Percentiles rank a stretch among this genome's conserved stretches.
These are phyloP conservation scores for Apodemia duryi DNA, from an alignment of 2,888 invertebrate species.

Conservation along the genomic window DNA sequence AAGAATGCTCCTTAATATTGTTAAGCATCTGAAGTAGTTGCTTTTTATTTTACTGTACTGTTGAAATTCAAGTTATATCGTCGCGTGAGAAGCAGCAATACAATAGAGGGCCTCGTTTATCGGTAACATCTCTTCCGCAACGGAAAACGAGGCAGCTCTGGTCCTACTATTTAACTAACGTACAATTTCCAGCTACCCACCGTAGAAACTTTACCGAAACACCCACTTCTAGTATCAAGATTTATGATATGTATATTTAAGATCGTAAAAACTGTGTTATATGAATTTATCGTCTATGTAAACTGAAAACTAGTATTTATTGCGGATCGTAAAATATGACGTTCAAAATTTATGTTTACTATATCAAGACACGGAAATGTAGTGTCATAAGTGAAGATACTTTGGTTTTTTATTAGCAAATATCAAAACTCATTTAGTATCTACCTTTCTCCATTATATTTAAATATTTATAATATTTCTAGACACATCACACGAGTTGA, in stretches of 20 bases:
- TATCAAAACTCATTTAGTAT: no score
- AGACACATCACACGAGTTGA: no score
- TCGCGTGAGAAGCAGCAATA: constrained; percentile 55
- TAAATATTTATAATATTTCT: no score
- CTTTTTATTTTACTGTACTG: background rate
- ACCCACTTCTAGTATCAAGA: constrained; percentile 26
- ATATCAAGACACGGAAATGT: background rate
- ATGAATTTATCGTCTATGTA: constrained; percentile 11
- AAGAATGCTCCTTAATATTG: background rate
- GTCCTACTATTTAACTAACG: constrained; percentile 48
- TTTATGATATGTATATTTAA: constrained; percentile 22
- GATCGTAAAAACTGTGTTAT: constrained; percentile 8
- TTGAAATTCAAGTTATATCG: constrained; percentile 17
- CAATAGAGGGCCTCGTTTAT: constrained; percentile 48
- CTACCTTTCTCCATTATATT: no score
- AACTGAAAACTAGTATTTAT: constrained; percentile 13
- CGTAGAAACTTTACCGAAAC: constrained; percentile 31
- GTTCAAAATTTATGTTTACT: background rate
- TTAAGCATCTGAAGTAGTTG: background rate
- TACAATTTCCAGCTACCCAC: constrained; percentile 39
- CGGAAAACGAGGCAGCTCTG: constrained; percentile 44
- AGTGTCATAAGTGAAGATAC: background rate
- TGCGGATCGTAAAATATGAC: background rate
- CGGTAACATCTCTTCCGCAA: constrained; percentile 50
- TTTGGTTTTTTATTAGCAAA: no score